Base-by-base conservation (phyloP, 1,140 invertebrate species). In the Spodoptera frugiperda region DNA sequence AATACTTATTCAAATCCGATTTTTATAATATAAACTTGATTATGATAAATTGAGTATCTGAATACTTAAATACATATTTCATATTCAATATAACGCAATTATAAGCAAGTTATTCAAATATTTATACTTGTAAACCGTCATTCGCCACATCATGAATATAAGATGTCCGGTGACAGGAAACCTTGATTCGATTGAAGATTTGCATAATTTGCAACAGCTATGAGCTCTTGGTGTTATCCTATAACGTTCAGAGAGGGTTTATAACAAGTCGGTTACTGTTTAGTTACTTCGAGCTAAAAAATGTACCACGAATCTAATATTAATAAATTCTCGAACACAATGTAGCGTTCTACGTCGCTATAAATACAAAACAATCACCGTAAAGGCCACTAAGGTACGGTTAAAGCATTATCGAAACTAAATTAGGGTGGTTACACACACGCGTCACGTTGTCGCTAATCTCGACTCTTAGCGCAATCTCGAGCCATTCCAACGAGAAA, bases 401-500 rank as follows among this genome's bases (percentile, higher is more conserved):
- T 83, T 79, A 72, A 80, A 57, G 75, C 76, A 80, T 81, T 84
- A 84, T 83, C 79, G 82, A 78, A 83, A 81, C 78, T 80, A 80
- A 86, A 86, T 87, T 85, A 88, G 82, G 84, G 78, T 80, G 63
- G 76, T 84, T 84, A 85, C 82, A 89, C 78, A 89, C 86, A 87
- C 83, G 81, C 81, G 82, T 91, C 90, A 92, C 89, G 88, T 91
- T 89, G 85, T 88, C 87, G 84, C 87, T 91, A 91, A 91, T 91
- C 85, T 89, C 84, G 83, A 89, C 88, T 91, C 88, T 91, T 92
- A 92, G 85, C 85, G 86, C 89, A 91, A 92, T 91, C 89, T 91
- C 84, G 82, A 78, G 77, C 83, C 78, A 86, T 91, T 90, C 84
- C 80, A 81, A 81, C 73, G 87, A 87, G 88, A 88, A 91, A 93